Percentiles rank a stretch among this genome's conserved stretches.
Conservation (phyloP, 1,140 invertebrate genomes). For the Lepidurus arcticus region DNA sequence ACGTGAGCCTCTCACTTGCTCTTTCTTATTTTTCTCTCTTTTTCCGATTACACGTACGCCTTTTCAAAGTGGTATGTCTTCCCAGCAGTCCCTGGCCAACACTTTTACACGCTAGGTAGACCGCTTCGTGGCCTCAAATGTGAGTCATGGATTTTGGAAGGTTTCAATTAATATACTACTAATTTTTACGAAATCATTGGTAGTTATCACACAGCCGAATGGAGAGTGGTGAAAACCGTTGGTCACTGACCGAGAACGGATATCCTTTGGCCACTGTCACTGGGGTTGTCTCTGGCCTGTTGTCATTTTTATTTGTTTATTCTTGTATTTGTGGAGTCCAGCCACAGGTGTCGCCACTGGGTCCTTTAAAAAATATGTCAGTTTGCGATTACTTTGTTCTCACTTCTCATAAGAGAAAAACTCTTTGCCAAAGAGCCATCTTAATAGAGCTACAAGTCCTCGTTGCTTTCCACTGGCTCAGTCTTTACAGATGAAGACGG, state of each 20-base stretch:
- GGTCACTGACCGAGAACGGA: slow-evolving; percentile 28
- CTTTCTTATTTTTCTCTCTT: background rate
- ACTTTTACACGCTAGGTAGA: background rate
- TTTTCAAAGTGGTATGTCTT: background rate
- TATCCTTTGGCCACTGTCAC: slow-evolving; percentile 28
- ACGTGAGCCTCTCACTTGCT: slow-evolving; percentile 6
- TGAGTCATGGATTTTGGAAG: background rate
- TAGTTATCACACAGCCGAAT: slow-evolving; percentile 15
- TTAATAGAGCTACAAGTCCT: slow-evolving; percentile 27
- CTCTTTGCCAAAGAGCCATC: background rate
- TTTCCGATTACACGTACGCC: slow-evolving; percentile 12
- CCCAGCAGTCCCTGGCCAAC: background rate
- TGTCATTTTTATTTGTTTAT: too few relatives aligned
- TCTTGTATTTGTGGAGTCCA: too few relatives aligned
- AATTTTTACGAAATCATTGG: slow-evolving; percentile 13
- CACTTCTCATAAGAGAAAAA: too few relatives aligned
- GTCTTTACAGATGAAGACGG: slow-evolving; percentile 34
- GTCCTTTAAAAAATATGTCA: too few relatives aligned
- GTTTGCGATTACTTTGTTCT: too few relatives aligned
- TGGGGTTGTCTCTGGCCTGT: background rate
- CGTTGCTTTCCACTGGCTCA: slow-evolving; percentile 31
- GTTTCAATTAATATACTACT: background rate
- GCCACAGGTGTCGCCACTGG: too few relatives aligned
- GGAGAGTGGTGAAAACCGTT: background rate
- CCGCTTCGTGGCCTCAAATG: background rate